Base-by-base conservation (phyloP, 2,797 vertebrate species). In the Protonibea diacanthus region DNA sequence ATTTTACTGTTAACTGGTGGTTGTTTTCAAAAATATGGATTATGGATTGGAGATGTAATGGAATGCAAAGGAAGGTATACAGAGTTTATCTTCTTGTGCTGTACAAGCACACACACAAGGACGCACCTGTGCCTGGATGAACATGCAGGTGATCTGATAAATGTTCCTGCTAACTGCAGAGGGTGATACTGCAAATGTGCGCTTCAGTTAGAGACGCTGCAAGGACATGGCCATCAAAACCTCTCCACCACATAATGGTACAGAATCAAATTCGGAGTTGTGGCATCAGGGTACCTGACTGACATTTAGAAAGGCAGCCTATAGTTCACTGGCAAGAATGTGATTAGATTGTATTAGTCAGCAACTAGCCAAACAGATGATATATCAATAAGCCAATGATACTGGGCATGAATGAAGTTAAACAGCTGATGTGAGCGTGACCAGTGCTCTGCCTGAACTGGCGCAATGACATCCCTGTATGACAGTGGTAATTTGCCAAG, bases 61-160 rank as follows among this genome's bases (percentile, higher is more conserved):
- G 8, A 2, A 38, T 38, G 60, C 25, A 48, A 49, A n/a, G 11
- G 11, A 29, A 27, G 27, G 13, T 15, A 17, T 4, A 6, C n/a
- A 25, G 18, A 29, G 10, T 20, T 64, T 64, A 5, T 33, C 6
- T 18, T 18, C 6, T 23, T 61, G 6, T 25, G 6, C 40, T 52
- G 15, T 18, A 20, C 23, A 17, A 57, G 49, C 49, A 66, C 42
- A 71, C 27, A 45, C 33, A 62, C 15, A 63, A 33, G 5, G 21
- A n/a, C 20, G 0, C 38, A 62, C 25, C 6, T 52, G 42, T 38
- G 48, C 15, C 59, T 49, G 51, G 29, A 9, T 45, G 52, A 74
- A 74, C 44, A 59, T n/a, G 14, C 27, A 65, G 44, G 25, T 42
- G 27, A 84, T 72, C 67, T 55, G 23, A 82, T 59, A 40, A 42